phyloP scores from a whole-genome alignment of 2,888 invertebrate species.

The Erpobdella octoculata region DNA sequence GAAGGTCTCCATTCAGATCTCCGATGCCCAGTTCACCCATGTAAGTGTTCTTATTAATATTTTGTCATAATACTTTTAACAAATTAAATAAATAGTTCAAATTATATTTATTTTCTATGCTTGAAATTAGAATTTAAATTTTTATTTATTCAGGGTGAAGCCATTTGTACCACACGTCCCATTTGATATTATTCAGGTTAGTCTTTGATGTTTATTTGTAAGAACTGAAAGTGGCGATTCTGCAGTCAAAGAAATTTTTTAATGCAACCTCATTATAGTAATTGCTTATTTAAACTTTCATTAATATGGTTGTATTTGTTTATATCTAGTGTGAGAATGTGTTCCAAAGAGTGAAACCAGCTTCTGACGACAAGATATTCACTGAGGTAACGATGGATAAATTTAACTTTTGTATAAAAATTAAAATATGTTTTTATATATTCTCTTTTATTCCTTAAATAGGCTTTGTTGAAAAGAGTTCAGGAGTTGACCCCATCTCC shows the following conservation, averaged over 20 bases:
- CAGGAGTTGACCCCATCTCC: slow-evolving; percentile 82
- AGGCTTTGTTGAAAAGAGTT: slow-evolving; percentile 84
- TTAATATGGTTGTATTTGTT: no score
- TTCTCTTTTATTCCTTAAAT: neutral
- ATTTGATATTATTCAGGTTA: slow-evolving; percentile 46
- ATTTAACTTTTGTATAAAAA: no score
- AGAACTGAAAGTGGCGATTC: neutral
- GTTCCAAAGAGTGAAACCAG: slow-evolving; percentile 75
- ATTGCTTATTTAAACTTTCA: neutral
- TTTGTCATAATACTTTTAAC: neutral
- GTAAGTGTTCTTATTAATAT: neutral
- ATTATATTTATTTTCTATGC: no score
- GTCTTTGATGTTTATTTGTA: neutral
- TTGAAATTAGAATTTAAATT: neutral
- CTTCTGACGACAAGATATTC: slow-evolving; percentile 73
- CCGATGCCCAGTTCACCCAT: neutral
- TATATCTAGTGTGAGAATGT: slow-evolving; percentile 71
- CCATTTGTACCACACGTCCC: slow-evolving; percentile 51
- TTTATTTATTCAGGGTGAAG: slow-evolving; percentile 41
- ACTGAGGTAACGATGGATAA: slow-evolving; percentile 67
- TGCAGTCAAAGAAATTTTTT: slow-evolving; percentile 12
- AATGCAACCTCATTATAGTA: neutral
- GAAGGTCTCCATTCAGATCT: neutral
- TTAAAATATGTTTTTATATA: neutral
- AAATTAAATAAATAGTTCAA: neutral